phyloP scores from a whole-genome alignment of 2,797 vertebrate species.

The Margarornis squamiger region DNA sequence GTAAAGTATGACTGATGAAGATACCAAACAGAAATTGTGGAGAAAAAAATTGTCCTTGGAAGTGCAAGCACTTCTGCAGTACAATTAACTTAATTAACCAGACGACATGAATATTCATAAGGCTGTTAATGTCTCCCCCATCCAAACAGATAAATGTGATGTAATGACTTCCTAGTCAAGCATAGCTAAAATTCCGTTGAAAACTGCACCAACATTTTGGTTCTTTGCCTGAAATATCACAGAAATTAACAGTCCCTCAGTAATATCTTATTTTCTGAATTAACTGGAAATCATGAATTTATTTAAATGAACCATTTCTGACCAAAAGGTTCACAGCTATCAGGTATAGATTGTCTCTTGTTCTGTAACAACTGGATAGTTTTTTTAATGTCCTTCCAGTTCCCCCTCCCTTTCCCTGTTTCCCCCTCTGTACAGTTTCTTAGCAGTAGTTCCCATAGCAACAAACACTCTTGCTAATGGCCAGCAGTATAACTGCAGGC shows the following conservation, averaged over 20 bases:
- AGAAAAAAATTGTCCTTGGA: conserved; percentile 82
- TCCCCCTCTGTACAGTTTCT: conserved; percentile 64
- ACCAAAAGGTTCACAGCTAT: conserved; percentile 57
- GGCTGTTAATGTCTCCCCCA: conserved; percentile 88
- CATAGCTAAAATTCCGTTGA: conserved; percentile 87
- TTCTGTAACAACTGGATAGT: conserved; percentile 69
- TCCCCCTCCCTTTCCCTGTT: conserved; percentile 46
- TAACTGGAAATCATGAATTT: conserved; percentile 78
- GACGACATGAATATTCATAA: conserved; percentile 92
- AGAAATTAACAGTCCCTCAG: conserved; percentile 80
- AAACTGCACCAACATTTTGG: conserved; percentile 81
- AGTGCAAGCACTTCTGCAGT: conserved; percentile 87
- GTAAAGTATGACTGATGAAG: conserved; percentile 70
- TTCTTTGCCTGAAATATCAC: conserved; percentile 83
- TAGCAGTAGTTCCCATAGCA: conserved; percentile 78
- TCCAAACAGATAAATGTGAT: conserved; percentile 90
- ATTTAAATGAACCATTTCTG: conserved; percentile 59
- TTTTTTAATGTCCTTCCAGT: conserved; percentile 66
- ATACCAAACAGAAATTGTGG: conserved; percentile 63
- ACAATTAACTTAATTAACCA: conserved; percentile 95
- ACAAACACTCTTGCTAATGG: conserved; percentile 74
- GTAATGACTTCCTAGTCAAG: conserved; percentile 89
- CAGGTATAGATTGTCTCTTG: conserved; percentile 57
- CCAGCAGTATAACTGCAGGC: conserved; percentile 72
- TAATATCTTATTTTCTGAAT: conserved; percentile 80